A percentile compares a stretch with the other conserved stretches of the same genome.
phyloP scores from a whole-genome alignment of 2,113 vertebrate genomes.

The Genyomyrus donnyi region DNA sequence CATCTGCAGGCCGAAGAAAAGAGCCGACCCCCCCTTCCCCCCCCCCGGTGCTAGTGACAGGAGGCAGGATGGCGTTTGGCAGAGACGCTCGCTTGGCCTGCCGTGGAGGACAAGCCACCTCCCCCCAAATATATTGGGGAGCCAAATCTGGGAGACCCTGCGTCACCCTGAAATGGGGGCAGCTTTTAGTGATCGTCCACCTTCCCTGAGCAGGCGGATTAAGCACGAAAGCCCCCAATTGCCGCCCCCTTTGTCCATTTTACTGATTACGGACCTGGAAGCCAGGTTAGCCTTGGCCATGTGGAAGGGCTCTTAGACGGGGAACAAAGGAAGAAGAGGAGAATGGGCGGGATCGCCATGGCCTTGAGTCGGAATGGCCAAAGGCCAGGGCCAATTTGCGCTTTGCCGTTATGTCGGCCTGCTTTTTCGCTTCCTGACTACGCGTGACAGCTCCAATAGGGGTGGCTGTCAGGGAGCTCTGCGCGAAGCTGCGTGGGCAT shows the following conservation, averaged over 20 bases:
- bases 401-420: constrained; percentile 23
- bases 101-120: constrained; percentile 50
- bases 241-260: constrained; percentile 30
- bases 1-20: constrained; percentile 46
- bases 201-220: constrained; percentile 3
- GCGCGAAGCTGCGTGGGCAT: constrained; percentile 2
- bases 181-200: constrained; percentile 33
- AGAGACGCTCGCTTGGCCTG: constrained; percentile 44
- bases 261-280: constrained; percentile 30
- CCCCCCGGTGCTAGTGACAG: constrained; percentile 26
- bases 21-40: not conserved
- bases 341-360: constrained; percentile 47
- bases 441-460: constrained; percentile 31
- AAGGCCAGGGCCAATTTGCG: constrained; percentile 59
- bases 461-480: constrained; percentile 22
- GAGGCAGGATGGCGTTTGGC: constrained; percentile 49
- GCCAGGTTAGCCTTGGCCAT: constrained; percentile 44
- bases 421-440: constrained; percentile 30
- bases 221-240: constrained; percentile 18
- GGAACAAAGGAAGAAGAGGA: constrained; percentile 35
- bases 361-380: constrained; percentile 57
- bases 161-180: constrained; percentile 32
- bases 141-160: constrained; percentile 44
- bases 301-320: constrained; percentile 30
- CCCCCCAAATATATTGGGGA: constrained; percentile 55